Base-by-base conservation (phyloP, 2,113 vertebrate genomes). In the Rhizomys pruinosus region DNA sequence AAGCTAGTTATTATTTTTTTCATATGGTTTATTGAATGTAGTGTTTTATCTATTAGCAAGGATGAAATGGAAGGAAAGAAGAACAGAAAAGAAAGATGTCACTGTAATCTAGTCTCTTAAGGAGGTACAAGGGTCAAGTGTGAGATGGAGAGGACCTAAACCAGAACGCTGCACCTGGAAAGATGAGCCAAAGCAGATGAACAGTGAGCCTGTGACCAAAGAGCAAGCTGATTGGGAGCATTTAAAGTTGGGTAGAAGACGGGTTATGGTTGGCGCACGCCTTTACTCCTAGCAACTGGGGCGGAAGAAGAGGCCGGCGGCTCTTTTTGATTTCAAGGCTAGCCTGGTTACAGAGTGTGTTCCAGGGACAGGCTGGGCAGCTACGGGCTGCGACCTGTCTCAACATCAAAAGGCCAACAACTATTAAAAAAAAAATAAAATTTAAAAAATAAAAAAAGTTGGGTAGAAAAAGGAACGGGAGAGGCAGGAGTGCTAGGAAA, bases 21-120 rank as follows among this genome's bases (percentile, higher is more conserved):
- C 61, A 90, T n/a, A 57, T 61, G 19, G 84, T 78, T 93, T 84
- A 80, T 63, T 92, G 78, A 64, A 92, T 84, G 11, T 74, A 95
- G 37, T 63, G 39, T n/a, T 59, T 64, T 16, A n/a, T 72, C 42
- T 64, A 71, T 1, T 69, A 71, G 73, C 6, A 44, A 47, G 61
- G 32, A 74, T 32, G 90, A 78, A 93, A 90, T 76, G 59, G 34
- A 66, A 32, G 57, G 23, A n/a, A n/a, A n/a, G 17, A 76, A 85
- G 47, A n/a, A n/a, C n/a, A n/a, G n/a, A n/a, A 44, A 37, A 87
- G 73, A 81, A n/a, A n/a, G n/a, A 55, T 27, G 8, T 2, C n/a
- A 74, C 17, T 59, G 32, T 47, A 77, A 68, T n/a, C n/a, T n/a
- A n/a, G 74, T 69, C 7, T 91, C 34, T 52, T 19, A 73, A 42